Base-by-base conservation (phyloP, 2,888 invertebrate species). In the Ichneumon xanthorius region DNA sequence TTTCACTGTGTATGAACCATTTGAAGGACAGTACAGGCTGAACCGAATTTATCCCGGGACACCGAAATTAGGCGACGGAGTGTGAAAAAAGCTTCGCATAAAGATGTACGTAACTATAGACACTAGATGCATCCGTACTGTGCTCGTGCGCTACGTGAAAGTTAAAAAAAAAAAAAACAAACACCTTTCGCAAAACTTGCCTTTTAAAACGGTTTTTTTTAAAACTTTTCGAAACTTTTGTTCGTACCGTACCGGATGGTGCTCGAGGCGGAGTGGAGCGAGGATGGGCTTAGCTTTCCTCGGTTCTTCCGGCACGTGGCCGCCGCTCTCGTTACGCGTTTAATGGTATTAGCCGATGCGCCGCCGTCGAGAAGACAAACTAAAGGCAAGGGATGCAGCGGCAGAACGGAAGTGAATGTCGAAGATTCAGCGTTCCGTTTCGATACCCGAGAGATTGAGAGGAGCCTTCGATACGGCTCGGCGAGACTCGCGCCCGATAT, bases 131-230 rank as follows among this genome's bases (percentile, higher is more conserved):
- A 26, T 58, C 26, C 7, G 26, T 19, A 19, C 58, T 58, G 37
- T 37, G 14, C n/a, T 26, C 78, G 86, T 87, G 77, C 82, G 71
- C 67, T 77, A 72, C 70, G 78, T 58, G 75, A 82, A 6, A 33
- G 33, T 33, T 4, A 30, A 4, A 30, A 37, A 37, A 37, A 37
- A 37, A 82, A 82, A 85, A 88, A 85, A 86, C 86, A 84, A 88
- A 86, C 85, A 88, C 82, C 88, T 80, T 55, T 84, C 82, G 84
- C 80, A 88, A 89, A 92, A 91, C 91, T 91, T 90, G 88, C 89
- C 89, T 91, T 90, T 91, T 89, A 90, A 89, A 86, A 90, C 90
- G 90, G 90, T 91, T 40, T 40, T 88, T 87, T 88, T 88, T 40
- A 76, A 33, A 63, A 80, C 87, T 88, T 88, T 88, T 85, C 77